Base-by-base conservation (phyloP, 2,113 vertebrate genomes). In the Scolopax mira region DNA sequence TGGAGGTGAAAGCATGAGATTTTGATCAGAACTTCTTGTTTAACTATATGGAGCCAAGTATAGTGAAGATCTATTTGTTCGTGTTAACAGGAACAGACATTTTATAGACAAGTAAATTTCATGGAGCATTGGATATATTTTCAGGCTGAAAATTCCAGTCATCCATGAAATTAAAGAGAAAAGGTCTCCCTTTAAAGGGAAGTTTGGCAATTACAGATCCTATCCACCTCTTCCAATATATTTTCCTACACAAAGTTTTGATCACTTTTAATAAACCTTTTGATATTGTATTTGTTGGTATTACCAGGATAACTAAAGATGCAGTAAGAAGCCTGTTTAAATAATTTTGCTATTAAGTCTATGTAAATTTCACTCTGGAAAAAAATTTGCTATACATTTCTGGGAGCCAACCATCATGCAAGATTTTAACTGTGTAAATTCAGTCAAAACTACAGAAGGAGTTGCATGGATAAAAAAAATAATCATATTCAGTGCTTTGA, bases 101-200 rank as follows among this genome's bases (percentile, higher is more conserved):
- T 97, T 97, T 97, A 97, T 91, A 97, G 97, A 97, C 95, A 98
- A 96, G 85, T 88, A 97, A 73, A 95, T 97, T 97, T 98, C 79
- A 95, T 96, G 64, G 81, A 96, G 81, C 64, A 92, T 24, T 94
- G 73, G 46, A 83, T 96, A 66, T 91, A 97, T 79, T 95, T 97
- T 97, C 72, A 96, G 91, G 79, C 88, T 78, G 82, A 96, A 98
- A 96, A 94, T 96, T 95, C 72, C 60, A 96, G 61, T 96, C 95
- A 97, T 85, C 91, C 94, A 89, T 96, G 86, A 97, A 98, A 97
- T 97, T 97, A 97, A 98, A 96, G 65, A 92, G 60, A 93, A 95
- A 94, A 94, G 42, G 7, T 7, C 58, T 94, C 35, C 35, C 48
- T 80, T 92, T 69, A 66, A 86, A 66, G 23, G 10, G 80, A 93